Base-by-base conservation (phyloP, 2,113 vertebrate genomes). In the Danionella cerebrum region DNA sequence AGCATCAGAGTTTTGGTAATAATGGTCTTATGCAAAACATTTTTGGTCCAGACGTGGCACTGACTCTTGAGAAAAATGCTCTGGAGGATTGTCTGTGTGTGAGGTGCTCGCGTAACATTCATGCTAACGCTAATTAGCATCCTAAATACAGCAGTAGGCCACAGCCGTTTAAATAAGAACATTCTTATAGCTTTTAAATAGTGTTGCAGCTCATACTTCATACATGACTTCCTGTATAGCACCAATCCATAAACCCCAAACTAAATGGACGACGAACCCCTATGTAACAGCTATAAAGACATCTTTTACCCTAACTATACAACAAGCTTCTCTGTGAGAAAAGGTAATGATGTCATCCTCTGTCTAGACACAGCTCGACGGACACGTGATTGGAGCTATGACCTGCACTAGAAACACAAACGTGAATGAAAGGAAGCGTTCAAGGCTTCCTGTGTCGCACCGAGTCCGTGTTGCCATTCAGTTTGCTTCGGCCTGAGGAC, bases 391-490 rank as follows among this genome's bases (percentile, higher is more conserved):
- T 60, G 58, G 58, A 13, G 27, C 6, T 38, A 18, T 33, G 14
- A 60, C 19, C 11, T 18, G 25, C 39, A 8, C 39, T n/a, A 47
- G 6, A 27, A 57, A 63, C 69, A 69, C 22, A 73, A 12, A 58
- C 10, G 19, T 16, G 39, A 36, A 41, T 25, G 13, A 10, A 13
- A 14, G 18, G 35, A 19, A 12, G 39, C 6, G 21, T 45, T 89
- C 84, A 88, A 18, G 84, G 83, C 78, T 87, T 89, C 76, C 89
- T 82, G 18, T 85, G 84, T 22, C 88, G 81, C 31, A 84, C 22
- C 0, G 71, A 64, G 58, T 90, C 89, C 0, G 79, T 79, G 75
- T 79, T 86, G 75, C 85, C 84, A 60, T 90, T 89, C 11, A 89
- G 84, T 72, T 86, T 89, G 84, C 87, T 88, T 29, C 89, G 84